Evolutionary conservation across 1,140 invertebrate species (phyloP), one percentile per base, ranked within the genome.

Genomic region (Macrobrachium nipponense): DNA sequence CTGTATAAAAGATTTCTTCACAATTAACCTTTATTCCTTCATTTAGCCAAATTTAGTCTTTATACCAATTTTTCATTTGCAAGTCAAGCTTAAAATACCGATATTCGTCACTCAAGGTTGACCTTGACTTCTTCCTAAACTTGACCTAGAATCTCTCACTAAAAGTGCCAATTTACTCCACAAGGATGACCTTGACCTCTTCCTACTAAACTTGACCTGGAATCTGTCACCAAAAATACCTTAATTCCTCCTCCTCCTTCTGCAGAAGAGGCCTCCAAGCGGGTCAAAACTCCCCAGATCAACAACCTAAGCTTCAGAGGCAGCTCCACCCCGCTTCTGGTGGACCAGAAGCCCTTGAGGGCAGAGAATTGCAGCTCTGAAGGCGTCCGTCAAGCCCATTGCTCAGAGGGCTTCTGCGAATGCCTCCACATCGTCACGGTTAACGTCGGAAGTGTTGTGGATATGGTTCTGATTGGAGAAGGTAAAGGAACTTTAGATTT

Each of bases 281-380:
- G 90, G 87, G 89, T 88, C 11, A 91, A 92, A 82, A 86, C 87
- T 3, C 96, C 96, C 0, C 96, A 97, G 92, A 91, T 98, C 6
- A 98, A 98, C 91, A 95, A 96, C 89, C 97, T 98, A 81, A 94
- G 95, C 59, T 94, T 96, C 93, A 94, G 94, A 89, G 91, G 96
- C 82, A 96, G 95, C 0, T 90, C 95, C 0, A 93, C 95, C 86
- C 95, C 97, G 0, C 91, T 97, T 0, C 90, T 98, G 76, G 94
- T 94, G 4, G 94, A 95, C 89, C 90, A 91, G 0, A 86, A 89
- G 18, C 93, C 94, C 86, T 91, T 94, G 3, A 90, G 92, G 3
- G 88, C 91, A 4, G 91, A 91, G 66, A 91, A 92, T 23, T 89
- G 93, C 36, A 95, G 94, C 87, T 91, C 90, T 75, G 89, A 90